Conservation (phyloP, 2,797 vertebrate species). For the Babyrousa celebensis region DNA sequence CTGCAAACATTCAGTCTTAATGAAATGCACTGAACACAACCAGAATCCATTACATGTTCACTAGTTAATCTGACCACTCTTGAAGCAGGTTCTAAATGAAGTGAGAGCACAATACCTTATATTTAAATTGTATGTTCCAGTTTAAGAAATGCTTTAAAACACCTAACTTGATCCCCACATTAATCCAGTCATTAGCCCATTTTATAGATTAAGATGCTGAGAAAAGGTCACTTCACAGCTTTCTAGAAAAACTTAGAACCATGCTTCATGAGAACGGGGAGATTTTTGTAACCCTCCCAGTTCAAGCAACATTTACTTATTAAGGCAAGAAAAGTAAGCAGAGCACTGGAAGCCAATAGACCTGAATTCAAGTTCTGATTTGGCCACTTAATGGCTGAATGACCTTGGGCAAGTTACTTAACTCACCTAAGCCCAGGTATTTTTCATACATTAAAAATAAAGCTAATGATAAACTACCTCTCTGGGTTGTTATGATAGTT, state of each 20-base stretch:
- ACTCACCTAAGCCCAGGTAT: not conserved
- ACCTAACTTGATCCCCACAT: constrained; percentile 28
- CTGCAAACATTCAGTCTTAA: constrained; percentile 22
- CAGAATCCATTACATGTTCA: not conserved
- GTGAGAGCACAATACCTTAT: not conserved
- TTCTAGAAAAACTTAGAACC: constrained; percentile 58
- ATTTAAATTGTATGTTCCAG: constrained; percentile 6
- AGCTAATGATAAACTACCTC: constrained; percentile 18
- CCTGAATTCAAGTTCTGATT: not conserved
- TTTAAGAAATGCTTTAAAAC: constrained; percentile 43
- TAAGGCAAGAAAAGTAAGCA: not conserved
- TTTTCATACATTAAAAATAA: constrained; percentile 52
- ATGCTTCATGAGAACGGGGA: not conserved
- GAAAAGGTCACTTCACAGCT: constrained; percentile 39
- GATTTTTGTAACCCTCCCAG: constrained; percentile 10
- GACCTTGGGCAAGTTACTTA: not conserved
- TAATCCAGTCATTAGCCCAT: constrained; percentile 51
- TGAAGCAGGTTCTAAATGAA: constrained; percentile 52
- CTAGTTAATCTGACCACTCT: not conserved
- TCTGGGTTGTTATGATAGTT: constrained; percentile 26
- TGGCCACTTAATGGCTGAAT: not conserved
- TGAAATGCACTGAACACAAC: not conserved
- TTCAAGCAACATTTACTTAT: not conserved
- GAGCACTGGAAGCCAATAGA: not conserved
- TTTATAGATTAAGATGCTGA: constrained; percentile 61